Evolutionary conservation across 2,888 invertebrate species (phyloP), one percentile per base, ranked within the genome.

Genomic region (Xestia rhomboidea): DNA sequence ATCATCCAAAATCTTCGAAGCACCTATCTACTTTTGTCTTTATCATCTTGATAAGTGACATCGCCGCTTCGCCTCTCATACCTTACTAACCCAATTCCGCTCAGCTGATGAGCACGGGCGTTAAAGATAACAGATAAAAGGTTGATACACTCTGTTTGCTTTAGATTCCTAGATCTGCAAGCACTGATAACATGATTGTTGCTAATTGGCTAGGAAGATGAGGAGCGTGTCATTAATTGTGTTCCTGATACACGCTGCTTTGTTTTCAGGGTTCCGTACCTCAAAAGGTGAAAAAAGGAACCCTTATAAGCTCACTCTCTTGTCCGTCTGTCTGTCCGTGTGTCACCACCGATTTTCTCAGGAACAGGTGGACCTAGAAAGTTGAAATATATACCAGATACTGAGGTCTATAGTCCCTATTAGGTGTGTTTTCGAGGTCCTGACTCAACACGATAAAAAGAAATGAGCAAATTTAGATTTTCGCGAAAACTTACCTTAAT

Each of bases 61-160:
- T 66, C 69, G 24, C 46, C 27, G 49, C 66, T 27, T 70, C 69
- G 38, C 34, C 38, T 38, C 68, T 51, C 46, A 4, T 41, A 73
- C 21, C 68, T 71, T 64, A 78, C 85, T 87, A 70, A 82, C 88
- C 87, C 62, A 71, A 78, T 87, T 88, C 70, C 77, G 27, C 73
- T 70, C 73, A 69, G 77, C 64, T 81, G 82, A 76, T 85, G 74
- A 79, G 73, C 83, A 86, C 79, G 60, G 24, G 70, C 67, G 74
- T 67, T 34, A 60, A 64, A 88, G 84, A 87, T 86, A 68, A 76
- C 70, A 88, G 81, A 86, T 87, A 74, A 84, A 77, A 68, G 76
- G 80, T 76, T 77, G 87, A 81, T 79, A 77, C 79, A 87, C 85
- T 87, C 87, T 88, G 87, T 87, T 87, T 87, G 69, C 69, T 44